Percentiles rank a stretch among this genome's conserved stretches.
Evolutionary conservation across 2,888 invertebrate genomes (phyloP).

Genomic region (Caenorhabditis panamensis): DNA sequence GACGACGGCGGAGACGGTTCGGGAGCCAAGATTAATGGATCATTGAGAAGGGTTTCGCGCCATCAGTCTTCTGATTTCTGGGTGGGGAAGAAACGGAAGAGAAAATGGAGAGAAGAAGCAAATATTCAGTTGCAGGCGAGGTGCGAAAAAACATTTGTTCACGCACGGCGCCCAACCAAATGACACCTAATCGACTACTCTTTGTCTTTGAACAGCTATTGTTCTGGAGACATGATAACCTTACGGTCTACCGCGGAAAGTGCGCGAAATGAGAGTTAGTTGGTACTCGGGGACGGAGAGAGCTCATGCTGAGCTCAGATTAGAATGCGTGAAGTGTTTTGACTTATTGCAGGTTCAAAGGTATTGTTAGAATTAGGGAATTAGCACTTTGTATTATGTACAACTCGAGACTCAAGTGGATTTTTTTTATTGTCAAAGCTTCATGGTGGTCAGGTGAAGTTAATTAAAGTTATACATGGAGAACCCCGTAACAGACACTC

Average conservation of each 20-base stretch:
- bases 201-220: slow-evolving; percentile 40
- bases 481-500: not conserved
- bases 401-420: slow-evolving; percentile 28
- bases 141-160: not conserved
- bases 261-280: not conserved
- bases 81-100: slow-evolving; percentile 5
- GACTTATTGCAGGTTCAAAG: slow-evolving; percentile 6
- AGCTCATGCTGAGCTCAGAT: slow-evolving; percentile 23
- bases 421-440: not conserved
- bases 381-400: not conserved
- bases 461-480: no score
- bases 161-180: slow-evolving; percentile 2
- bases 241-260: not conserved
- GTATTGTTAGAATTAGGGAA: slow-evolving; percentile 1
- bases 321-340: slow-evolving; percentile 39
- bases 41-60: slow-evolving; percentile 24
- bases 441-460: not conserved
- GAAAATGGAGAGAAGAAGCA: slow-evolving; percentile 1
- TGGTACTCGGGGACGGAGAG: not conserved
- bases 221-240: slow-evolving; percentile 16
- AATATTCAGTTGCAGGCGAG: slow-evolving; percentile 1
- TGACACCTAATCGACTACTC: slow-evolving; percentile 49
- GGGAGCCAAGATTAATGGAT: slow-evolving; percentile 51
- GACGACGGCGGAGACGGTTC: not conserved
- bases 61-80: not conserved